A percentile compares a stretch with the other conserved stretches of the same genome.
Evolutionary conservation across 1,140 invertebrate genomes (phyloP).

Genomic region (Meloidogyne exigua): DNA sequence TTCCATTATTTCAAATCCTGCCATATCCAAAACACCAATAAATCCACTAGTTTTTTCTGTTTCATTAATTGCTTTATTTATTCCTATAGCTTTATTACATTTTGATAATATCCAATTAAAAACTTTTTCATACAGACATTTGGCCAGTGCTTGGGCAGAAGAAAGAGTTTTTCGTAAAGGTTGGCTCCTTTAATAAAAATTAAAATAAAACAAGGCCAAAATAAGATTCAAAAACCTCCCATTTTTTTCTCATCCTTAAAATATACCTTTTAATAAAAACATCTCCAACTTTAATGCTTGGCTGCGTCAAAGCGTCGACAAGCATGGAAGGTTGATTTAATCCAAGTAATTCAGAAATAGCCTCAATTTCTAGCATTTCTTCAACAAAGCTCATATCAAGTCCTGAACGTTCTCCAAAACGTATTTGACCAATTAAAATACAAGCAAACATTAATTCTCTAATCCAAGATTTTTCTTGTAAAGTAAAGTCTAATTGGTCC

Average conservation of each 20-base stretch:
- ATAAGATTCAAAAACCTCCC: too few relatives aligned
- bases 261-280: slow-evolving; percentile 15
- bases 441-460: slow-evolving; percentile 93
- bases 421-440: slow-evolving; percentile 86
- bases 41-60: slow-evolving; percentile 21
- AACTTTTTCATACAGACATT: slow-evolving; percentile 55
- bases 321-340: slow-evolving; percentile 68
- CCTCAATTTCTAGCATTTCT: slow-evolving; percentile 70
- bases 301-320: slow-evolving; percentile 67
- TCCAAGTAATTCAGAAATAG: slow-evolving; percentile 66
- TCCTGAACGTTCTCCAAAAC: slow-evolving; percentile 98
- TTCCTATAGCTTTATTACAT: slow-evolving; percentile 54
- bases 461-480: slow-evolving; percentile 88
- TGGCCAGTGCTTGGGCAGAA: slow-evolving; percentile 67
- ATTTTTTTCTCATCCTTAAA: too few relatives aligned
- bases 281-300: slow-evolving; percentile 19
- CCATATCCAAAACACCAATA: slow-evolving; percentile 96
- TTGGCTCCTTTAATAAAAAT: neutral
- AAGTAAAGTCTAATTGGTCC: slow-evolving; percentile 90
- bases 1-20: slow-evolving; percentile 99
- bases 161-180: slow-evolving; percentile 56
- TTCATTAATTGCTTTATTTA: slow-evolving; percentile 9
- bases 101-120: slow-evolving; percentile 57
- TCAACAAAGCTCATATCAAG: slow-evolving; percentile 98
- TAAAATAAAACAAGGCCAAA: neutral